Percentiles rank a stretch among this genome's conserved stretches.
Evolutionary conservation across 2,113 vertebrate genomes (phyloP).

Genomic region (Atrichornis clamosus): DNA sequence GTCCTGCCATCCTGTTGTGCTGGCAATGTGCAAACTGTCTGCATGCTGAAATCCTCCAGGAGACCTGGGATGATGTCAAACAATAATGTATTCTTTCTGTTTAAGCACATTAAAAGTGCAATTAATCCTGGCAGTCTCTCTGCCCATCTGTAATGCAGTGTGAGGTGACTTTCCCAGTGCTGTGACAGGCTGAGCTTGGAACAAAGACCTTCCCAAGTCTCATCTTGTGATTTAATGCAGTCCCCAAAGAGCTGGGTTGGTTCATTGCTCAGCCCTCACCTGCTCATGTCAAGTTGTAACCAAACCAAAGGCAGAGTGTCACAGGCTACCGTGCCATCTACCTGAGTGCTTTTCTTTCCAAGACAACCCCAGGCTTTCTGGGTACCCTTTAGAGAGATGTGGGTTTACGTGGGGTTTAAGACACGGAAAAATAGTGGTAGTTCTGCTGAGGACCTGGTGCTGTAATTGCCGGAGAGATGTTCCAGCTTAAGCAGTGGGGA

Average conservation of each 20-base stretch:
- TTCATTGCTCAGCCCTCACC: background rate
- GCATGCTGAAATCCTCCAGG: background rate
- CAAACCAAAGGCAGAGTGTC: background rate
- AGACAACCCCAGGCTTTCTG: background rate
- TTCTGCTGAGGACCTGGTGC: background rate
- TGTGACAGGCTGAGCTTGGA: background rate
- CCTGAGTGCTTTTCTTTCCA: background rate
- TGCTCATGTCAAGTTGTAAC: background rate
- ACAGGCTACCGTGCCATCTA: background rate
- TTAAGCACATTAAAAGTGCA: slow-evolving; percentile 5
- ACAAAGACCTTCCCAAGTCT: background rate
- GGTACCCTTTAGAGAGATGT: background rate
- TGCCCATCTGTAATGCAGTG: background rate
- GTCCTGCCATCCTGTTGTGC: background rate
- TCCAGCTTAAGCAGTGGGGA: background rate
- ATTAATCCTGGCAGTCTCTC: slow-evolving; percentile 6
- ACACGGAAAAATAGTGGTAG: background rate
- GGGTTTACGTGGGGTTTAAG: background rate
- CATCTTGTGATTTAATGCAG: background rate
- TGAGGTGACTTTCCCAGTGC: background rate
- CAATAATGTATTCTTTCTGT: slow-evolving; percentile 29
- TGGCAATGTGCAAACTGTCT: background rate
- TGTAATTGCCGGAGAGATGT: background rate
- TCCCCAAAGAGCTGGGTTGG: background rate
- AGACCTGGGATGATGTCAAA: slow-evolving; percentile 4